Evolutionary conservation across 2,797 vertebrate genomes (phyloP).

Genomic region (Martes flavigula): DNA sequence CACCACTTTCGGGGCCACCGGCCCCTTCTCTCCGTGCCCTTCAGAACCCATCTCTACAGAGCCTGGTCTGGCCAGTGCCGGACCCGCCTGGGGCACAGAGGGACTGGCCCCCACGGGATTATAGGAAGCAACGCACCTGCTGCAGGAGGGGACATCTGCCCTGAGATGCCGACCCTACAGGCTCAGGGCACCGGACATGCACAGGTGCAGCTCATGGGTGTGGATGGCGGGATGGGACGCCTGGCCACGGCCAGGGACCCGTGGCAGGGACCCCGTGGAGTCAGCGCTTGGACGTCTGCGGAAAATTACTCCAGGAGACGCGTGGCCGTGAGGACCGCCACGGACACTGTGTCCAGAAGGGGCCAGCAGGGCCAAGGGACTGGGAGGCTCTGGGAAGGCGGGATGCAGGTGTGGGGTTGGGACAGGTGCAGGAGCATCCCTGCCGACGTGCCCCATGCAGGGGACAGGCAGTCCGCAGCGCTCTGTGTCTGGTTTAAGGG

Average conservation of each 20-base stretch:
- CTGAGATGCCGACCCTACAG: fast-evolving
- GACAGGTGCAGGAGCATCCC: not conserved
- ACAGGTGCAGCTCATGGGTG: not conserved
- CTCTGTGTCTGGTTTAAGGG: no score
- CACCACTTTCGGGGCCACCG: not conserved
- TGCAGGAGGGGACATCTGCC: not conserved
- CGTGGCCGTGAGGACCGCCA: not conserved
- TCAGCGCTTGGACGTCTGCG: not conserved
- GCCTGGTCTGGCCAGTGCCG: fast-evolving
- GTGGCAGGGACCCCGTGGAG: not conserved
- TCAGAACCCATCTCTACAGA: not conserved
- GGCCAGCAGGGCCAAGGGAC: not conserved
- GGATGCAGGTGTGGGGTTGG: not conserved
- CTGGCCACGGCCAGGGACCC: fast-evolving
- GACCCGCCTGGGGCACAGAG: not conserved
- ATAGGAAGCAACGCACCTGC: not conserved
- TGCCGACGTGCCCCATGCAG: no score
- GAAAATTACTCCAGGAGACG: not conserved
- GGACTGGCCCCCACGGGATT: not conserved
- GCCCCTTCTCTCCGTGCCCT: not conserved
- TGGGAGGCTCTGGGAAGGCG: not conserved
- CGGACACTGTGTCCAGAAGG: not conserved
- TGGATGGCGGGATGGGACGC: not conserved
- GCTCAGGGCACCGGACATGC: fast-evolving
- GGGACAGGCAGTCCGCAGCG: fast-evolving